Percentiles rank a stretch among this genome's conserved stretches.
Evolutionary conservation across 2,888 invertebrate species (phyloP).

Genomic region (Heliothis peltigera): DNA sequence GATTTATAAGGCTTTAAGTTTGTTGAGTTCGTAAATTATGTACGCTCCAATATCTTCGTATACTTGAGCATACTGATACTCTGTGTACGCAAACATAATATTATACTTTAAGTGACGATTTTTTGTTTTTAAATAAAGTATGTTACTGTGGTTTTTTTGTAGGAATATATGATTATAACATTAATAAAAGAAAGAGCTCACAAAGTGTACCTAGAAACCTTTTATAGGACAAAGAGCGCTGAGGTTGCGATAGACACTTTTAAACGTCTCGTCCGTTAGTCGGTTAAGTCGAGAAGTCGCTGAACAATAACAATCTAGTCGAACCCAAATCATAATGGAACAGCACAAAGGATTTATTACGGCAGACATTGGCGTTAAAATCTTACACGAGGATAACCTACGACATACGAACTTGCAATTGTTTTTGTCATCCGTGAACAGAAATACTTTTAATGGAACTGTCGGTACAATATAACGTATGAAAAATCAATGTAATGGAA

Average conservation of each 20-base stretch:
- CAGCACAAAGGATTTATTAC: constrained; percentile 49
- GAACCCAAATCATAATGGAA: constrained; percentile 55
- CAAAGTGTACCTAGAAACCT: constrained; percentile 28
- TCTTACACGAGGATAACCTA: constrained; percentile 18
- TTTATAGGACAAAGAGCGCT: constrained; percentile 22
- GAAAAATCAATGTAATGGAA: constrained; percentile 53
- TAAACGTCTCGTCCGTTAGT: constrained; percentile 18
- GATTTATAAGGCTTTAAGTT: constrained; percentile 83
- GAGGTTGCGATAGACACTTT: constrained; percentile 20
- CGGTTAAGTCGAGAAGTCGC: constrained; percentile 24
- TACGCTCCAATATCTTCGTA: constrained; percentile 42
- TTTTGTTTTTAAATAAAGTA: no score
- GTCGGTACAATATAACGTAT: constrained; percentile 37
- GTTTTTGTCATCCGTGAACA: constrained; percentile 10
- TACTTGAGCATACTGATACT: constrained; percentile 57
- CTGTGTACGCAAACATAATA: constrained; percentile 26
- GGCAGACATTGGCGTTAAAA: constrained; percentile 44
- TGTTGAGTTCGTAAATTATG: constrained; percentile 62
- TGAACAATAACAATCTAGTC: constrained; percentile 55
- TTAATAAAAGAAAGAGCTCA: constrained; percentile 1
- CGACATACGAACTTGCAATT: neutral
- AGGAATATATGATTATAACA: constrained; percentile 15
- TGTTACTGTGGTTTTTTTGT: constrained; percentile 5
- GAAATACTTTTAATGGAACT: constrained; percentile 26
- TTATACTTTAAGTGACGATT: constrained; percentile 9